A percentile compares a stretch with the other conserved stretches of the same genome.
Conservation (phyloP, 53 echinoderm and acorn worm genomes). For the Crossaster papposus region DNA sequence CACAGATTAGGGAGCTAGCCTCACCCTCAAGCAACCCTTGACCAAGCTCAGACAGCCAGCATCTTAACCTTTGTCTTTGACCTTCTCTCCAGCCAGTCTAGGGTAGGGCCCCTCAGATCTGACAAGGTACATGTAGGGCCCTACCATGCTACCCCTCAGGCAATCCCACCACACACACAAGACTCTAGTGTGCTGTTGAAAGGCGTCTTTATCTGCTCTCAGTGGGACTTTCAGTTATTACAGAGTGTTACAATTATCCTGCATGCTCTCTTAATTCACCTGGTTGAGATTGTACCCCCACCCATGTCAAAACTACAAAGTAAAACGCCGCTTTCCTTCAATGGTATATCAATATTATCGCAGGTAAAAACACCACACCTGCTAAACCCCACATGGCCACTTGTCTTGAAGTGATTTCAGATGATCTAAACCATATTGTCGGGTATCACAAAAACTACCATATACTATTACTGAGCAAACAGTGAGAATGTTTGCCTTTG, state of each 20-base stretch:
- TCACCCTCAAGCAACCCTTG: slow-evolving; percentile 26
- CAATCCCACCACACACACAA: slow-evolving; percentile 12
- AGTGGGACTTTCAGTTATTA: slow-evolving; percentile 24
- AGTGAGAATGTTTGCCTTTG: background rate
- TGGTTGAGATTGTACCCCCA: background rate
- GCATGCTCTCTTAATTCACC: background rate
- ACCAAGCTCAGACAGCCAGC: slow-evolving; percentile 42
- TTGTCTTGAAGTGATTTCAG: background rate
- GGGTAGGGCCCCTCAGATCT: slow-evolving; percentile 36
- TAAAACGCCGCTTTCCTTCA: background rate
- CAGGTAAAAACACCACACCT: slow-evolving; percentile 13
- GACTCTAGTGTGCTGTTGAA: slow-evolving; percentile 10
- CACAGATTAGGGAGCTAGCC: slow-evolving; percentile 4
- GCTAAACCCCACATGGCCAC: slow-evolving; percentile 3
- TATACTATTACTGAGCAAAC: slow-evolving; percentile 23
- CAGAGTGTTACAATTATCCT: slow-evolving; percentile 46
- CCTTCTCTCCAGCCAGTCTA: slow-evolving; percentile 17
- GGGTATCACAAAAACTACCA: background rate
- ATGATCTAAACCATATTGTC: slow-evolving; percentile 46
- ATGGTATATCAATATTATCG: background rate
- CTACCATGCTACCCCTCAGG: background rate
- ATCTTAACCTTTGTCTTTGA: slow-evolving; percentile 22
- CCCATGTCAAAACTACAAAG: slow-evolving; percentile 25
- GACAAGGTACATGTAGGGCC: slow-evolving; percentile 32
- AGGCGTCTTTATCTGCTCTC: slow-evolving; percentile 42